Evolutionary conservation across 1,140 invertebrate species (phyloP).

Genomic region (Fopius arisanus): DNA sequence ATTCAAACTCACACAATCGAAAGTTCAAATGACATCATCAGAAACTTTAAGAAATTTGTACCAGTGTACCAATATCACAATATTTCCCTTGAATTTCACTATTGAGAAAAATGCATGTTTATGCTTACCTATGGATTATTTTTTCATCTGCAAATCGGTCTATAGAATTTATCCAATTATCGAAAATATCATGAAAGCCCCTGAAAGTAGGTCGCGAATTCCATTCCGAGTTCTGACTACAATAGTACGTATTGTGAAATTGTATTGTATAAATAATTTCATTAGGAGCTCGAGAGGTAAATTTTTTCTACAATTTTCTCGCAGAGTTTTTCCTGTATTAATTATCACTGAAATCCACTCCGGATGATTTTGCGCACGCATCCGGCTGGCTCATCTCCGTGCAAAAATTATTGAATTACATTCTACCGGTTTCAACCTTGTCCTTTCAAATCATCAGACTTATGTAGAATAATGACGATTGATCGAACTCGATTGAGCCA

Average conservation of each 20-base stretch:
- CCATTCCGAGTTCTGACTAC: not conserved
- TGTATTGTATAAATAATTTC: not conserved
- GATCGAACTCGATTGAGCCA: conserved; percentile 14
- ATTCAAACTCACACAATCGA: no score
- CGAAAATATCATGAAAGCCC: not conserved
- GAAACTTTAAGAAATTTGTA: no score
- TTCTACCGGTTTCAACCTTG: conserved; percentile 10
- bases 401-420: conserved; percentile 32
- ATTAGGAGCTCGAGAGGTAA: not conserved
- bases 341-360: conserved; percentile 1
- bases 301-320: not conserved
- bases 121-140: no score
- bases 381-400: not conserved
- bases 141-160: no score
- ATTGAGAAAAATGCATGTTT: no score
- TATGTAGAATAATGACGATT: conserved; percentile 26
- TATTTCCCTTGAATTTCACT: no score
- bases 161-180: not conserved
- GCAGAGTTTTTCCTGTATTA: not conserved
- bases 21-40: no score
- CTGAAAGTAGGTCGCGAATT: not conserved
- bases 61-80: no score
- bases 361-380: not conserved
- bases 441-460: conserved; percentile 20
- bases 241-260: not conserved